Conservation (phyloP, 2,797 vertebrate genomes). For the Neopelma chrysocephalum region DNA sequence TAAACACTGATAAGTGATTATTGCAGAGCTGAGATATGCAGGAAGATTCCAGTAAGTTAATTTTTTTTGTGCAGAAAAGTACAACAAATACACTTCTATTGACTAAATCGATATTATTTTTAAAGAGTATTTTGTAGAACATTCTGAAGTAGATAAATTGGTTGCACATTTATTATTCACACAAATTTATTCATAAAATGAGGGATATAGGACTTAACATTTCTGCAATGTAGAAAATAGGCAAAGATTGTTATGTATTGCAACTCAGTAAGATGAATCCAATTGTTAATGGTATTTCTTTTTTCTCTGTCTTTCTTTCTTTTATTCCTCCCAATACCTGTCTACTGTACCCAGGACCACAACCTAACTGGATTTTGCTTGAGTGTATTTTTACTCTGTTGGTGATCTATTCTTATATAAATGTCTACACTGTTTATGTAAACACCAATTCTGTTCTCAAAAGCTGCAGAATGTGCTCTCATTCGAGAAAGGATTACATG, state of each 20-base stretch:
- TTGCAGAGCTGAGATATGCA: background rate
- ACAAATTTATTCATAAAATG: background rate
- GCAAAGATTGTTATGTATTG: background rate
- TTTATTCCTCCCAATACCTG: background rate
- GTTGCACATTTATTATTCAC: background rate
- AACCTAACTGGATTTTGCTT: background rate
- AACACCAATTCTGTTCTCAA: background rate
- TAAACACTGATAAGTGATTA: background rate
- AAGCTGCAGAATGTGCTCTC: background rate
- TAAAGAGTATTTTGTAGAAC: background rate
- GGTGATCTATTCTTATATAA: background rate
- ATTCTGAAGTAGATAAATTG: background rate
- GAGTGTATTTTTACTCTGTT: background rate
- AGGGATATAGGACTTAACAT: background rate
- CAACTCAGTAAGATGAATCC: background rate
- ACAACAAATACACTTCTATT: background rate
- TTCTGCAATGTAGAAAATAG: background rate
- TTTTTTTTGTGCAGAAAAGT: background rate
- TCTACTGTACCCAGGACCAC: background rate
- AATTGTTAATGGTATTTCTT: background rate
- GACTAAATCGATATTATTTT: background rate
- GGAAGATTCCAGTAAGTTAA: background rate
- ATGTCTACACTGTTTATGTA: background rate
- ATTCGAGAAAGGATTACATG: background rate
- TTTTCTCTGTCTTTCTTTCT: background rate